Evolutionary conservation across 1,140 invertebrate species (phyloP).

Genomic region (Popillia japonica): DNA sequence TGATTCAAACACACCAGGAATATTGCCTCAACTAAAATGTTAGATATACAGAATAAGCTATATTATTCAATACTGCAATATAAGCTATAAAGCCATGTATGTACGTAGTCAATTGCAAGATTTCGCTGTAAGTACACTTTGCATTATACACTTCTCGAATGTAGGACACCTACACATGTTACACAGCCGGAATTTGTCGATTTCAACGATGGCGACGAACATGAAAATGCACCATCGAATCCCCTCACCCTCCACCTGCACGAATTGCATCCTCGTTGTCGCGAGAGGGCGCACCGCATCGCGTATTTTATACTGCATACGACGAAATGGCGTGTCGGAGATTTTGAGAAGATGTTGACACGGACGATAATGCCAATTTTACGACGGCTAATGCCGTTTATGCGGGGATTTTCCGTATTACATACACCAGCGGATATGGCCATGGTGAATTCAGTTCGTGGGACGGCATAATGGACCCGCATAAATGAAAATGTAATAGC

Average conservation of each 20-base stretch:
- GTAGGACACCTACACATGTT: not conserved
- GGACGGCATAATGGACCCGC: conserved; percentile 25
- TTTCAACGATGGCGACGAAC: not conserved
- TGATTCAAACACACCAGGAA: too few relatives aligned
- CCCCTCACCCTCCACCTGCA: not conserved
- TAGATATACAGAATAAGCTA: too few relatives aligned
- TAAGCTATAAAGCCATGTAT: too few relatives aligned
- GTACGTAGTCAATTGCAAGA: too few relatives aligned
- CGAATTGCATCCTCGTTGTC: not conserved
- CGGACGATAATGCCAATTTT: conserved; percentile 31
- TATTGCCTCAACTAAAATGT: too few relatives aligned
- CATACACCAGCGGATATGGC: not conserved
- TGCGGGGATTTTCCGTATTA: conserved; percentile 22
- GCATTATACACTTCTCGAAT: not conserved
- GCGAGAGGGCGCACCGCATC: not conserved
- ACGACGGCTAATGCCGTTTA: conserved; percentile 30
- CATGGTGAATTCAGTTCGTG: conserved; percentile 2
- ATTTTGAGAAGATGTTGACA: conserved; percentile 33
- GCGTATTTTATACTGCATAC: not conserved
- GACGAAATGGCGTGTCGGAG: conserved; percentile 23
- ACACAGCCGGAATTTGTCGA: not conserved
- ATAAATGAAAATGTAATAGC: conserved; percentile 28
- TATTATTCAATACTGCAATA: too few relatives aligned
- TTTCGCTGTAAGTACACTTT: conserved; percentile 4
- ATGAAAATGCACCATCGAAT: conserved; percentile 24